These are phyloP conservation scores for Hemibagrus wyckioides DNA, from an alignment of 2,113 vertebrate genomes.

Conservation along the genomic window DNA sequence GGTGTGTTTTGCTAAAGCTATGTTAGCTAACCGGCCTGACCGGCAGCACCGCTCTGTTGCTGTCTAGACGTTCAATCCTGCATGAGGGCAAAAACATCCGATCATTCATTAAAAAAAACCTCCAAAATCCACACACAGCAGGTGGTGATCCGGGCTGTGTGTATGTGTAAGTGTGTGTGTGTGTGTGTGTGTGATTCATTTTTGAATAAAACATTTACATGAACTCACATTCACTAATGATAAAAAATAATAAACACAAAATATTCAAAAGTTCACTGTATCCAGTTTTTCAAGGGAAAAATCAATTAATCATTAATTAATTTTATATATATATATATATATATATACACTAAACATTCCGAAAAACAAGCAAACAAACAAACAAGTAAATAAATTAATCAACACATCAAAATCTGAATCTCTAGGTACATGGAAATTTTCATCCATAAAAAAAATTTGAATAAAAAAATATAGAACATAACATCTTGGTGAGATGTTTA, in stretches of 20 bases:
- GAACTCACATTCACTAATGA: neutral
- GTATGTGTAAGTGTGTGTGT: constrained; percentile 37
- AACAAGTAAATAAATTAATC: neutral
- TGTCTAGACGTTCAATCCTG: constrained; percentile 44
- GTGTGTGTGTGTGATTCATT: neutral
- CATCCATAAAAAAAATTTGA: neutral
- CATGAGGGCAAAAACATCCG: constrained; percentile 74
- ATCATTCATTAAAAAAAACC: constrained; percentile 68
- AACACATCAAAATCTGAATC: too few species aligned
- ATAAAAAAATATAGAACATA: too few species aligned
- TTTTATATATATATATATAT: too few species aligned
- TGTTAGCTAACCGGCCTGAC: constrained; percentile 63
- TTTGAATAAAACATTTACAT: neutral
- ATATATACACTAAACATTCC: neutral
- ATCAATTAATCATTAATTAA: neutral
- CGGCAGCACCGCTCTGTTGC: constrained; percentile 58
- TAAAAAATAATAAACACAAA: neutral
- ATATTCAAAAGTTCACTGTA: neutral
- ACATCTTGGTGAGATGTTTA: neutral
- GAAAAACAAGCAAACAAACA: neutral
- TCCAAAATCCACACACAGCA: constrained; percentile 58
- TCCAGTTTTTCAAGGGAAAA: neutral
- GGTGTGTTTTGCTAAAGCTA: constrained; percentile 63
- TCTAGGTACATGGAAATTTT: neutral
- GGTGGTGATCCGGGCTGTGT: constrained; percentile 62